phyloP scores from a whole-genome alignment of 1,140 invertebrate species.

The Mactra quadrangularis region DNA sequence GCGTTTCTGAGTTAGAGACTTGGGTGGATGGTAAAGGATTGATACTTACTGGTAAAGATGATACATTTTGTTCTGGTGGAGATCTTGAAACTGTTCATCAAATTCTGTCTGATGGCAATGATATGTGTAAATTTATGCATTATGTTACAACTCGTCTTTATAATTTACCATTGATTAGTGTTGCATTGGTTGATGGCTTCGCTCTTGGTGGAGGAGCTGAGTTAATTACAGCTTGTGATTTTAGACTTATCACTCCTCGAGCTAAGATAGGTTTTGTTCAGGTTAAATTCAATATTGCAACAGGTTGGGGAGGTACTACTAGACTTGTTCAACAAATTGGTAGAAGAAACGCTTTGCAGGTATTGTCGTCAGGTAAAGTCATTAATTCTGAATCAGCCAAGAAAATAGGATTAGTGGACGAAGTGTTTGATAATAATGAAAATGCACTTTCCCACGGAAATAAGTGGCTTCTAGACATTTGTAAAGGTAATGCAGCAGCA shows the following conservation, averaged over 20 bases:
- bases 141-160: slow-evolving; percentile 83
- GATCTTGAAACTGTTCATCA: slow-evolving; percentile 85
- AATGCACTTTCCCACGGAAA: slow-evolving; percentile 74
- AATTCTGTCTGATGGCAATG: slow-evolving; percentile 78
- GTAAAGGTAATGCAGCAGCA: slow-evolving; percentile 73
- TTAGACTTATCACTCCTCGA: slow-evolving; percentile 84
- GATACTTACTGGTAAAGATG: slow-evolving; percentile 84
- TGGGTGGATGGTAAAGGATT: slow-evolving; percentile 86
- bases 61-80: slow-evolving; percentile 87
- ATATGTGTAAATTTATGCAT: slow-evolving; percentile 86
- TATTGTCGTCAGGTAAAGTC: slow-evolving; percentile 83
- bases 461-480: slow-evolving; percentile 81
- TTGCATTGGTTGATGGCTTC: slow-evolving; percentile 85
- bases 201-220: slow-evolving; percentile 88
- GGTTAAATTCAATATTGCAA: slow-evolving; percentile 85
- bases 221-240: slow-evolving; percentile 86
- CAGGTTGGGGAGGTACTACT: slow-evolving; percentile 86
- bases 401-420: slow-evolving; percentile 80
- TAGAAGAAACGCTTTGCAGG: slow-evolving; percentile 82
- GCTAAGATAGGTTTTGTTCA: slow-evolving; percentile 86
- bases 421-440: slow-evolving; percentile 74
- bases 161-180: slow-evolving; percentile 85
- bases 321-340: slow-evolving; percentile 84
- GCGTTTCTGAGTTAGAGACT: slow-evolving; percentile 83
- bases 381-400: slow-evolving; percentile 82